These are phyloP conservation scores for Orthosia gracilis DNA, from an alignment of 2,888 invertebrate genomes.

Conservation along the genomic window DNA sequence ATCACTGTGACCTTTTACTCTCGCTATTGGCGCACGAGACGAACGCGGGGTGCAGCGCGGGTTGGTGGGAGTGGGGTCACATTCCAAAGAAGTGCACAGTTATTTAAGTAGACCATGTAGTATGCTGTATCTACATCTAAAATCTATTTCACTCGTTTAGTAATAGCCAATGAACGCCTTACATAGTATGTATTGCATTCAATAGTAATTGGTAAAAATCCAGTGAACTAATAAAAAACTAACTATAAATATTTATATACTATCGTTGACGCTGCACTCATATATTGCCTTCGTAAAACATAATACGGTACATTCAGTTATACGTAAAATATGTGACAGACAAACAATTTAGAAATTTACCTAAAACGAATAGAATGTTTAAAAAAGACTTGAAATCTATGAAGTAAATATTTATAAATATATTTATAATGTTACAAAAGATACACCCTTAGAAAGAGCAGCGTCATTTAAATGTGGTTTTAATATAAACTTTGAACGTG, in stretches of 20 bases:
- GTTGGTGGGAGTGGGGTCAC: too few relatives aligned
- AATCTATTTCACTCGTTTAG: neutral
- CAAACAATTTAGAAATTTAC: neutral
- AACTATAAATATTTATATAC: slow-evolving; percentile 18
- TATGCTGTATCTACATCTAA: neutral
- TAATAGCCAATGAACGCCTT: neutral
- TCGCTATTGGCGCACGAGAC: too few relatives aligned
- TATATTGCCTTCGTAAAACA: neutral
- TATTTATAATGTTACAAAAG: neutral
- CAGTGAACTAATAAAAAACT: slow-evolving; percentile 33
- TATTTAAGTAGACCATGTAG: too few relatives aligned
- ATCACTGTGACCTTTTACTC: too few relatives aligned
- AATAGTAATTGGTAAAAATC: slow-evolving; percentile 11
- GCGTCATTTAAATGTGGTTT: slow-evolving; percentile 42
- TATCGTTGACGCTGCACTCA: slow-evolving; percentile 22
- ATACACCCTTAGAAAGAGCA: neutral
- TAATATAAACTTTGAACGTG: slow-evolving; percentile 50
- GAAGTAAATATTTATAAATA: neutral
- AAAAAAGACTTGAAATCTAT: neutral
- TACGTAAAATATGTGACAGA: slow-evolving; percentile 1
- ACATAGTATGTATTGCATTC: neutral
- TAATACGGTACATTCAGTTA: neutral
- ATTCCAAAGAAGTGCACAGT: too few relatives aligned
- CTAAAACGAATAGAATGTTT: neutral
- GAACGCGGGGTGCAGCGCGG: too few relatives aligned